Conservation (phyloP, 2,888 invertebrate species). For the Cataglyphis albicans region DNA sequence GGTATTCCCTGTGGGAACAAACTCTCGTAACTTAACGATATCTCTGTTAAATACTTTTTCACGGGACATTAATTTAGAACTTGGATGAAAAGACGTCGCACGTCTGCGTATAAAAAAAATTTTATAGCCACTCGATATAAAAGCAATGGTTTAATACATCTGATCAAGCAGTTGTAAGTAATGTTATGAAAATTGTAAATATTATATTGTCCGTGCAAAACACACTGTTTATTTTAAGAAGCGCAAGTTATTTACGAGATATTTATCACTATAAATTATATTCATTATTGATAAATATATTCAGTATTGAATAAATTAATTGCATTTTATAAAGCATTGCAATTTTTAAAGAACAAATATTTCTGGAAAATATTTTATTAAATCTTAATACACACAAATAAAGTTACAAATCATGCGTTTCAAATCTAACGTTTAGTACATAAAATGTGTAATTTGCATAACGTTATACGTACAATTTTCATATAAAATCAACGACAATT, state of each 20-base stretch:
- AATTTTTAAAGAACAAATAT: neutral
- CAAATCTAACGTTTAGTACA: neutral
- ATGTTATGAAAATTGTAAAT: neutral
- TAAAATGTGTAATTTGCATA: neutral
- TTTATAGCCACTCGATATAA: slow-evolving; percentile 23
- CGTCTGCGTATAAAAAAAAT: neutral
- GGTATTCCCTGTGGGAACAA: slow-evolving; percentile 54
- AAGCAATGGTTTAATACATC: slow-evolving; percentile 11
- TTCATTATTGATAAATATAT: neutral
- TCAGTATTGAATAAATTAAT: neutral
- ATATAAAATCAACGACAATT: neutral
- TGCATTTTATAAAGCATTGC: neutral
- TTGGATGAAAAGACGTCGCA: slow-evolving; percentile 29
- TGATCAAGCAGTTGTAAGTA: neutral
- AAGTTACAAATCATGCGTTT: neutral
- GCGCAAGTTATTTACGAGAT: neutral
- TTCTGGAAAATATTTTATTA: neutral
- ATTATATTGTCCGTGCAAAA: neutral
- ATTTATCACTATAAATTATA: neutral
- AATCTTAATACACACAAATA: neutral
- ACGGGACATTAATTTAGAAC: slow-evolving; percentile 64
- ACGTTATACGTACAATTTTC: neutral
- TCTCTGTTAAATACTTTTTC: slow-evolving; percentile 68
- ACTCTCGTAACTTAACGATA: slow-evolving; percentile 66
- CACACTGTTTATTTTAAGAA: neutral